Base-by-base conservation (phyloP, 2,797 vertebrate species). In the Paratrypauchen microcephalus region DNA sequence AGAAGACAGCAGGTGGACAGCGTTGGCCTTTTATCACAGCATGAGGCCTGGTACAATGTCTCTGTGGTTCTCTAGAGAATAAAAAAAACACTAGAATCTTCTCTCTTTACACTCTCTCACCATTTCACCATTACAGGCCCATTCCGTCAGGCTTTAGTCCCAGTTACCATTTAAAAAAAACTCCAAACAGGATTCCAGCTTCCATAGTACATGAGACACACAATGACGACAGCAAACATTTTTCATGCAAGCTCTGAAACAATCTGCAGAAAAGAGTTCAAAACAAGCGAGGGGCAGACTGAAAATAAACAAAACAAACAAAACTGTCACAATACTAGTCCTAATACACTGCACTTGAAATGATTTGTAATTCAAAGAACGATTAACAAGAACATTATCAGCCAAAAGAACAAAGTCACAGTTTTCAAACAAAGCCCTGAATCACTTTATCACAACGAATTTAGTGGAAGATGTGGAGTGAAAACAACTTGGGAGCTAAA, bases 1-100 rank as follows among this genome's bases (percentile, higher is more conserved):
- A 66, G 78, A 76, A 80, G 85, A 85, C 81, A 87, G 88, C 89
- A 92, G 90, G 92, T 92, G 92, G 87, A 92, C 80, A 75, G 83
- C 52, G 87, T 83, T 85, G 73, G 88, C 78, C 87, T 92, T 94
- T 93, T 87, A 91, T 94, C 92, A 86, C 92, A 91, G 91, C 85
- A 30, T 83, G 89, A 68, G 66, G 79, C 69, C 79, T 73, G 59
- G 81, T 82, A 75, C 82, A 84, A 81, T 85, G 84, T 81, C 77
- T 74, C 66, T 63, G 73, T 69, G 71, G 83, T 81, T 81, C 91
- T 88, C 86, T 71, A 72, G 88, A 84, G 87, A 90, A 88, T 66
- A 74, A 86, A 88, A 36, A 36, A 36, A 90, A 86, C 80, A 84
- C 65, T 41, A 79, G 85, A 84, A 88, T 84, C 75, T 81, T 82